Percentiles rank a stretch among this genome's conserved stretches.
These are phyloP conservation scores for Atta colombica DNA, from an alignment of 1,140 invertebrate species.

Conservation along the genomic window DNA sequence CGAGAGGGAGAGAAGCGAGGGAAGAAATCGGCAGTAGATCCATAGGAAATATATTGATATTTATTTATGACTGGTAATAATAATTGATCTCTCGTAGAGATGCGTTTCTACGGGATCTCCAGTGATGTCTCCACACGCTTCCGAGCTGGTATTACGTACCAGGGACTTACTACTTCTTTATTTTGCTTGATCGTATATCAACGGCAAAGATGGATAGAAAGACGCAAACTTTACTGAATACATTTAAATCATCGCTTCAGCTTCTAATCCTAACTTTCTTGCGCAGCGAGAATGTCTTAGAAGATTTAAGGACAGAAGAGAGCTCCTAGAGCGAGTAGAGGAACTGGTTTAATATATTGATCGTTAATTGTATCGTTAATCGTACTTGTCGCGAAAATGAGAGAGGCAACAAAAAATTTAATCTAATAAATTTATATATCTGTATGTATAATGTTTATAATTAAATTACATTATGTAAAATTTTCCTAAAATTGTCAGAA, in stretches of 20 bases:
- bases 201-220: slow-evolving; percentile 72
- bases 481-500: background rate
- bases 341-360: background rate
- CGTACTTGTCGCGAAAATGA: background rate
- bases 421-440: background rate
- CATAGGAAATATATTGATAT: slow-evolving; percentile 76
- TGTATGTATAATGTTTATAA: background rate
- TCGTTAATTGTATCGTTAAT: background rate
- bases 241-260: slow-evolving; percentile 65
- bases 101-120: slow-evolving; percentile 66
- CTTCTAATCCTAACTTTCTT: slow-evolving; percentile 42
- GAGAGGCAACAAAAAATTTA: background rate
- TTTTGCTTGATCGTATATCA: slow-evolving; percentile 78
- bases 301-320: background rate
- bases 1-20: background rate
- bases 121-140: background rate
- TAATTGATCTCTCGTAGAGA: slow-evolving; percentile 75
- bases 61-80: slow-evolving; percentile 81
- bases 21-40: slow-evolving; percentile 48
- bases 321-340: background rate
- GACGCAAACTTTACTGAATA: slow-evolving; percentile 75
- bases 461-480: background rate
- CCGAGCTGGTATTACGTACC: slow-evolving; percentile 51
- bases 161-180: slow-evolving; percentile 79
- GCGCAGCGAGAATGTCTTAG: background rate